A percentile compares a stretch with the other conserved stretches of the same genome.
Evolutionary conservation across 2,797 vertebrate genomes (phyloP).

Genomic region (Myripristis jacobus): DNA sequence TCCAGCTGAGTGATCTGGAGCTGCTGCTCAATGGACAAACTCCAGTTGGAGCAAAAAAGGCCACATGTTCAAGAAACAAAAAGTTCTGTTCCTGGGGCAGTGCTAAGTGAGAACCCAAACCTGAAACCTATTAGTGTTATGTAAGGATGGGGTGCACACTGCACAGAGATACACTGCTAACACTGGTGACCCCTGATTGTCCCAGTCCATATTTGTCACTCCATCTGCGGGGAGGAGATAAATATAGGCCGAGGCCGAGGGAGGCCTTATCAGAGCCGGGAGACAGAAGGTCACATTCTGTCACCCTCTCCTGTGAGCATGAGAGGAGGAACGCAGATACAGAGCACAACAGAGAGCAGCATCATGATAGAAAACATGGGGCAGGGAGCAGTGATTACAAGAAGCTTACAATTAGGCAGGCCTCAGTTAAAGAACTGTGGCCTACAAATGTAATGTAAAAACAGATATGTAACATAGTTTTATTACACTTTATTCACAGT

Average conservation of each 20-base stretch:
- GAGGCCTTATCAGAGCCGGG: constrained; percentile 50
- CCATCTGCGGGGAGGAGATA: constrained; percentile 52
- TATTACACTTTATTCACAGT: too few relatives aligned
- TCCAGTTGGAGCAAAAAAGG: too few relatives aligned
- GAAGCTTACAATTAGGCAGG: too few relatives aligned
- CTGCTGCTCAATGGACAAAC: constrained; percentile 34
- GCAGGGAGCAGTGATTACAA: too few relatives aligned
- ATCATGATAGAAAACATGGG: too few relatives aligned
- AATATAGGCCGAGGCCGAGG: constrained; percentile 57
- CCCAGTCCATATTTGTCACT: constrained; percentile 73
- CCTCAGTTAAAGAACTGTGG: too few relatives aligned
- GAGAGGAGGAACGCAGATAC: background rate
- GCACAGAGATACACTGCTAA: constrained; percentile 11
- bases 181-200: constrained; percentile 58
- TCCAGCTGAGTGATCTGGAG: constrained; percentile 25
- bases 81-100: background rate
- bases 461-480: too few relatives aligned
- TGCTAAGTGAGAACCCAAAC: background rate
- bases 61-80: background rate
- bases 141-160: background rate
- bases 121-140: constrained; percentile 6
- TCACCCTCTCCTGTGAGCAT: constrained; percentile 14
- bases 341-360: background rate
- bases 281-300: constrained; percentile 30
- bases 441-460: too few relatives aligned